Percentiles rank a stretch among this genome's conserved stretches.
These are phyloP conservation scores for Trematocara nigrifrons DNA, from an alignment of 2,113 vertebrate species.

Conservation along the genomic window DNA sequence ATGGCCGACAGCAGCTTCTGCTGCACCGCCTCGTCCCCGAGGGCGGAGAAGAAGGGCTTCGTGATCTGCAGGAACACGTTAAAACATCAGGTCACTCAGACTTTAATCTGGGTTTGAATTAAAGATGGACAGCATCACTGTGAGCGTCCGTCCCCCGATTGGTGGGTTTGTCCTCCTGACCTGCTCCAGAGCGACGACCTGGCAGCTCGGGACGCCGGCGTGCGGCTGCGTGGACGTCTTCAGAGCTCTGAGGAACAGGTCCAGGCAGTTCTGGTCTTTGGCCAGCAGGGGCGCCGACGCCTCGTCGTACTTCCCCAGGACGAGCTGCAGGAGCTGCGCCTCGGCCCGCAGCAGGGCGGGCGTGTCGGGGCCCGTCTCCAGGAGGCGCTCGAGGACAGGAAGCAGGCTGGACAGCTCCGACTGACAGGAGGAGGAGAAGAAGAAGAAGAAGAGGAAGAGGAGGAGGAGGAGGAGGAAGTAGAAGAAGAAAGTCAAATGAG, in stretches of 20 bases:
- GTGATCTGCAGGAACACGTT: conserved; percentile 76
- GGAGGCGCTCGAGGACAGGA: conserved; percentile 75
- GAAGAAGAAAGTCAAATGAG: not conserved
- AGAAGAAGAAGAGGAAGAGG: not conserved
- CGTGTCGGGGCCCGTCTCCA: conserved; percentile 70
- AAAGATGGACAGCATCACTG: not conserved
- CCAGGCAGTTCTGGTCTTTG: conserved; percentile 74
- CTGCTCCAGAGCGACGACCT: conserved; percentile 85
- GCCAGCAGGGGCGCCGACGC: conserved; percentile 79
- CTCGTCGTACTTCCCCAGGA: conserved; percentile 83
- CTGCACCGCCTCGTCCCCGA: conserved; percentile 79
- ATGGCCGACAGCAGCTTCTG: conserved; percentile 81
- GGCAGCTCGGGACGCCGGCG: conserved; percentile 71
- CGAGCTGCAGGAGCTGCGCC: conserved; percentile 73
- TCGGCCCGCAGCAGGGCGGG: conserved; percentile 76
- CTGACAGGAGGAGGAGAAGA: conserved; percentile 48
- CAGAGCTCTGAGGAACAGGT: conserved; percentile 81
- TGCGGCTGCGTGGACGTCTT: conserved; percentile 64
- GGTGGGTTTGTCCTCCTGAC: conserved; percentile 49
- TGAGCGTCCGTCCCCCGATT: not conserved
- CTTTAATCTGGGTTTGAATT: not conserved
- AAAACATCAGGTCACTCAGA: not conserved
- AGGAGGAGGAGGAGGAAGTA: no score
- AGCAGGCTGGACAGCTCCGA: conserved; percentile 76
- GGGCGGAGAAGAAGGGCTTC: conserved; percentile 82